Base-by-base conservation (phyloP, 2,797 vertebrate species). In the Nasua narica region DNA sequence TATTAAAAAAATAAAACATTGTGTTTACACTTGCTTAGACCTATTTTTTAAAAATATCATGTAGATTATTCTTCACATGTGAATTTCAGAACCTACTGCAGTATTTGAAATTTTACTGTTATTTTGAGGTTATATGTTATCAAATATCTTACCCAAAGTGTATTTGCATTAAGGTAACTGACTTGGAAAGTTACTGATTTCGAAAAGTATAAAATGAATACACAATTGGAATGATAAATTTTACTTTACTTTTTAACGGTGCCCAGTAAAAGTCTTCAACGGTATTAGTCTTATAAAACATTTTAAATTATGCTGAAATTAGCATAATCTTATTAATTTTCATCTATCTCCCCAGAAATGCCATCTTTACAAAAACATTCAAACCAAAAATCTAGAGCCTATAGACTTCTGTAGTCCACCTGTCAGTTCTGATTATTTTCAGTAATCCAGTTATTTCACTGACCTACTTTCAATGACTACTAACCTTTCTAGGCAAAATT, bases 401-500 rank as follows among this genome's bases (percentile, higher is more conserved):
- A 21, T 95, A 94, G 98, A 96, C 97, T 92, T 95, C 97, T 95
- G 97, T 94, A 97, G 97, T 97, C 97, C 90, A 96, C 97, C 97
- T 98, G 98, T 98, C 99, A 98, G 96, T 81, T 97, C 97, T 27
- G 95, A 98, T 99, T 98, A 98, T 97, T 98, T 98, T 98, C 98
- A 98, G 90, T 98, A 97, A 97, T 98, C 86, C 91, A 97, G 98
- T 98, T 98, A 97, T 97, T 98, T 98, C 97, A 70, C 91, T 98
- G 98, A 98, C 99, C 98, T 98, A 99, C 97, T 99, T 98, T 82
- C 97, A n/a, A 7, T 91, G 95, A 98, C 97, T 93, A 96, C 79
- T 94, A 96, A 97, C 81, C 67, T 97, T 97, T 98, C 82, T 74
- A 98, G 96, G 94, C 98, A 98, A 97, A 95, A 97, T 98, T 95